Conservation (phyloP, 2,113 vertebrate genomes). For the Paedocypris sp. region DNA sequence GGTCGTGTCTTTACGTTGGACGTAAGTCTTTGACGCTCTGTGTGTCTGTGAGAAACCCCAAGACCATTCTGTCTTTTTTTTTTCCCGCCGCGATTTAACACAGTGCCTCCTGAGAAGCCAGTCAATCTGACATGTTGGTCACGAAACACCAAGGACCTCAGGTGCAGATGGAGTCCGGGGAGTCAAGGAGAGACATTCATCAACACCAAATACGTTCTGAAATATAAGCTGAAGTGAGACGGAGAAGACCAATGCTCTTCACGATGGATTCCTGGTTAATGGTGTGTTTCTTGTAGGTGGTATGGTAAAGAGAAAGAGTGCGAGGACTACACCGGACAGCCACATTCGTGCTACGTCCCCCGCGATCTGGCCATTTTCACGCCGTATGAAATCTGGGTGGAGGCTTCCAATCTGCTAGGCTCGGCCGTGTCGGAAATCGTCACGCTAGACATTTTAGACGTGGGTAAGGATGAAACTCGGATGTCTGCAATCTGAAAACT, state of each 20-base stretch:
- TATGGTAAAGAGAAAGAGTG: constrained; percentile 82
- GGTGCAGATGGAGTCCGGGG: constrained; percentile 77
- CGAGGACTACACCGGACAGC: constrained; percentile 66
- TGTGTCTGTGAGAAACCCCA: background rate
- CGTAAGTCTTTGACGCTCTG: constrained; percentile 58
- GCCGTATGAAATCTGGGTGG: constrained; percentile 91
- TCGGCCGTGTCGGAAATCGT: constrained; percentile 74
- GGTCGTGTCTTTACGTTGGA: constrained; percentile 87
- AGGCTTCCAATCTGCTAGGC: constrained; percentile 81
- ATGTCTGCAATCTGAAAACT: too few relatives aligned
- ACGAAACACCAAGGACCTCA: constrained; percentile 84
- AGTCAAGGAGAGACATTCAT: constrained; percentile 77
- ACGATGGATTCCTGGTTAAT: too few relatives aligned
- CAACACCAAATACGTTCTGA: constrained; percentile 82
- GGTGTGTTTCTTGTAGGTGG: constrained; percentile 68
- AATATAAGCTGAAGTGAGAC: constrained; percentile 85
- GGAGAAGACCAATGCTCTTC: too few relatives aligned
- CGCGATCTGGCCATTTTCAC: constrained; percentile 88
- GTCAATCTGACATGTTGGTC: constrained; percentile 88
- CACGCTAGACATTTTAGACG: constrained; percentile 83
- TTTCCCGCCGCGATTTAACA: constrained; percentile 3
- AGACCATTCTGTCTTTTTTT: background rate
- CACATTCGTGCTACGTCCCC: constrained; percentile 78
- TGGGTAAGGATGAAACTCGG: constrained; percentile 87
- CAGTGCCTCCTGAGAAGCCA: constrained; percentile 84